Conservation (phyloP, 1,140 invertebrate species). For the Leptoteleia sp. region DNA sequence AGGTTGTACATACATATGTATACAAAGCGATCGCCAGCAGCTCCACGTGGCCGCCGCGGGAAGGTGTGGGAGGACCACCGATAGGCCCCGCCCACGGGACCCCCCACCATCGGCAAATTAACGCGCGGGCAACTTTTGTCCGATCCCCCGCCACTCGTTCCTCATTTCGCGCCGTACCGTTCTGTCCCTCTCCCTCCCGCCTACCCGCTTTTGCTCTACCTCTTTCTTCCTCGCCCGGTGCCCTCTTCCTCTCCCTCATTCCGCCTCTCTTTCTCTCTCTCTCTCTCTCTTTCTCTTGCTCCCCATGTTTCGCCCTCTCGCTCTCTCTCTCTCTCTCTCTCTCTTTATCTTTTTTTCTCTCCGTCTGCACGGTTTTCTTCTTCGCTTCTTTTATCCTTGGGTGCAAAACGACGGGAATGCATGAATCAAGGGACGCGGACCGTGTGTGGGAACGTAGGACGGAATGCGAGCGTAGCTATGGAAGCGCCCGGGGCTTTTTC, state of each 20-base stretch:
- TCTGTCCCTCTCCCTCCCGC: slow-evolving; percentile 31
- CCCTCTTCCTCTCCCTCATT: too few relatives aligned
- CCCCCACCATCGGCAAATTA: slow-evolving; percentile 61
- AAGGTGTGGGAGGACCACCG: slow-evolving; percentile 60
- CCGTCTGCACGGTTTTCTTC: slow-evolving; percentile 37
- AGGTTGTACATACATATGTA: slow-evolving; percentile 30
- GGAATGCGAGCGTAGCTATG: slow-evolving; percentile 75
- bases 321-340: slow-evolving; percentile 9
- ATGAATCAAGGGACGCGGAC: slow-evolving; percentile 71
- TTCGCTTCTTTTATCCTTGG: slow-evolving; percentile 54
- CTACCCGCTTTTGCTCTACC: too few relatives aligned
- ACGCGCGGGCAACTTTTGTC: slow-evolving; percentile 67
- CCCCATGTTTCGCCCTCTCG: slow-evolving; percentile 27
- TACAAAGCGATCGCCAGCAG: slow-evolving; percentile 24
- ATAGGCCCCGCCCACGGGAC: slow-evolving; percentile 60
- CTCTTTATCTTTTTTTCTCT: slow-evolving; percentile 30
- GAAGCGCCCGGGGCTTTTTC: slow-evolving; percentile 66
- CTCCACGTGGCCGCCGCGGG: slow-evolving; percentile 69
- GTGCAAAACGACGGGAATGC: slow-evolving; percentile 70
- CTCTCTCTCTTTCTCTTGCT: slow-evolving; percentile 12
- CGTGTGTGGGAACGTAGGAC: slow-evolving; percentile 71
- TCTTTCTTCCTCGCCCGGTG: not conserved
- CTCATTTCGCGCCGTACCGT: slow-evolving; percentile 46
- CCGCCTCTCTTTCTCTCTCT: not conserved
- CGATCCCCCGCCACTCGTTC: slow-evolving; percentile 55